A percentile compares a stretch with the other conserved stretches of the same genome.
phyloP scores from a whole-genome alignment of 2,797 vertebrate genomes.

The Sebastes iracundus region DNA sequence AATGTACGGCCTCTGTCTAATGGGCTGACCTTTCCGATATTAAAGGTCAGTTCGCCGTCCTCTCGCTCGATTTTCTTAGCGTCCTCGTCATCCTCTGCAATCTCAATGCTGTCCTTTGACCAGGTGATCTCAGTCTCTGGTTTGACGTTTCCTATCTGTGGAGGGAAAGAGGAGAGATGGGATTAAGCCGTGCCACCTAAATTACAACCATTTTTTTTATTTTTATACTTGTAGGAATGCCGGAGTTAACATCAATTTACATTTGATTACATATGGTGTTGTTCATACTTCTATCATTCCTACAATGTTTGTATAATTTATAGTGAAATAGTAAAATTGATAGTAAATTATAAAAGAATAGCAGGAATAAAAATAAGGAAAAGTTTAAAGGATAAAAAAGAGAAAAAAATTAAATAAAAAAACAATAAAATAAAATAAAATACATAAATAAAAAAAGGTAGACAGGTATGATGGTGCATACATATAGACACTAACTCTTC shows the following conservation, averaged over 20 bases:
- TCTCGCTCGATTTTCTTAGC: slow-evolving; percentile 86
- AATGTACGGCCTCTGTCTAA: slow-evolving; percentile 36
- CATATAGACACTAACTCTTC: not conserved
- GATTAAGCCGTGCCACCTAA: not conserved
- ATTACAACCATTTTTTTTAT: not conserved
- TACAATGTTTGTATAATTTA: not conserved
- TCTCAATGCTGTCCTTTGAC: slow-evolving; percentile 94
- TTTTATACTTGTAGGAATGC: too few species aligned
- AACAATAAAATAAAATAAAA: too few species aligned
- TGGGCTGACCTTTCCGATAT: slow-evolving; percentile 93
- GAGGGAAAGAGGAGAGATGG: not conserved
- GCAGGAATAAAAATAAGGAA: too few species aligned
- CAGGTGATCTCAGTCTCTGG: slow-evolving; percentile 92
- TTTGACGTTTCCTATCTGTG: slow-evolving; percentile 95
- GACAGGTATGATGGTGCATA: too few species aligned
- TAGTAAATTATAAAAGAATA: too few species aligned
- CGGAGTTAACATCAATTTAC: not conserved
- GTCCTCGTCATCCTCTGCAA: slow-evolving; percentile 92
- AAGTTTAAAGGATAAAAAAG: too few species aligned
- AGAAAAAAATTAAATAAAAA: too few species aligned
- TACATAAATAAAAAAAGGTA: too few species aligned
- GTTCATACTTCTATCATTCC: not conserved
- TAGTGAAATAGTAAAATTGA: too few species aligned
- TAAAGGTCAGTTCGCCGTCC: slow-evolving; percentile 89
- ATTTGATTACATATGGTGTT: not conserved